Conservation (phyloP, 35 echinoderm and acorn worm species). For the Acanthaster planci region DNA sequence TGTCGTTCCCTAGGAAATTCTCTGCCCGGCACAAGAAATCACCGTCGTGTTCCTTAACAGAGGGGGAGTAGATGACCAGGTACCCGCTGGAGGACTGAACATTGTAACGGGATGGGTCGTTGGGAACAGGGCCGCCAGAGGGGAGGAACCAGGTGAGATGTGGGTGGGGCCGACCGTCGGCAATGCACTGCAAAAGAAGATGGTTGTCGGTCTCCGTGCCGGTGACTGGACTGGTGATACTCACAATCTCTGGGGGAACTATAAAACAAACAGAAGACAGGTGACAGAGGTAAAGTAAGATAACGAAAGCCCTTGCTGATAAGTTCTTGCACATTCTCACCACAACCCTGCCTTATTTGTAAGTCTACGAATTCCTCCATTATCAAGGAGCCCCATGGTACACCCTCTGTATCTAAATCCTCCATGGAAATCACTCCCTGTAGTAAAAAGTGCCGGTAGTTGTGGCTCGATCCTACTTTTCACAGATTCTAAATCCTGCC, state of each 20-base stretch:
- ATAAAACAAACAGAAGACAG: background rate
- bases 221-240: conserved; percentile 41
- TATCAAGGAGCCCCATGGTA: too few relatives aligned
- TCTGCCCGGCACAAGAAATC: conserved; percentile 67
- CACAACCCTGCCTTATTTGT: too few relatives aligned
- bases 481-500: too few relatives aligned
- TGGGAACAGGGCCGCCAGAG: conserved; percentile 6
- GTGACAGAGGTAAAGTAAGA: background rate
- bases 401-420: too few relatives aligned
- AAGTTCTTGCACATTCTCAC: too few relatives aligned
- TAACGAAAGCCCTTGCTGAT: too few relatives aligned
- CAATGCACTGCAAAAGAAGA: conserved; percentile 44
- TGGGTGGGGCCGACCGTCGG: conserved; percentile 55
- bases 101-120: conserved; percentile 45
- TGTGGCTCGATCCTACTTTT: too few relatives aligned
- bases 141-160: conserved; percentile 69
- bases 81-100: conserved; percentile 10
- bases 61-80: conserved; percentile 55
- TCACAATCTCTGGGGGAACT: conserved; percentile 60
- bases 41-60: conserved; percentile 67
- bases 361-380: too few relatives aligned
- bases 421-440: too few relatives aligned
- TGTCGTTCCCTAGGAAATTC: conserved; percentile 64
- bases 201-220: background rate
- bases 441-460: too few relatives aligned